phyloP scores from a whole-genome alignment of 2,113 vertebrate species.

The Prunella fulvescens region DNA sequence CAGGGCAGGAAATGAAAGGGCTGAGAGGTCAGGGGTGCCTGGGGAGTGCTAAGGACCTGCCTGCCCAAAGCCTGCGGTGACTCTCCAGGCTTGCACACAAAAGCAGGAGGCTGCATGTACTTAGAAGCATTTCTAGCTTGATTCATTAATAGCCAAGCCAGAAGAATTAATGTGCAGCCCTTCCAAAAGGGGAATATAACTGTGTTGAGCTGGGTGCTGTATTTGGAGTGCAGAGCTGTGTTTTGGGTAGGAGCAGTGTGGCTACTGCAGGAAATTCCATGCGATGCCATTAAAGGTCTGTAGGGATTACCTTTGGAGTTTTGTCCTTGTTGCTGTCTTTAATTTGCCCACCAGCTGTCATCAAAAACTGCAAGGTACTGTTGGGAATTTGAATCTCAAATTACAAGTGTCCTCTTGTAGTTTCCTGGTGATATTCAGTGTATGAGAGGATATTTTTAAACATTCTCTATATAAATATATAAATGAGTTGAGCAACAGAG shows the following conservation, averaged over 20 bases:
- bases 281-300: rapidly evolving
- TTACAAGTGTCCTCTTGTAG: not conserved
- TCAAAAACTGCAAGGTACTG: not conserved
- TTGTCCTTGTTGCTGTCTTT: not conserved
- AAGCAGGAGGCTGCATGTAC: not conserved
- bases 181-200: not conserved
- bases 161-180: not conserved
- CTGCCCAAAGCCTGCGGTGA: not conserved
- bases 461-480: not conserved
- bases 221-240: not conserved
- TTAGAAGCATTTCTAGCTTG: not conserved
- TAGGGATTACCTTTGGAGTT: not conserved
- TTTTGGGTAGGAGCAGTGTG: not conserved
- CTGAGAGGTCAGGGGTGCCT: not conserved
- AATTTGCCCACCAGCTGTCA: not conserved
- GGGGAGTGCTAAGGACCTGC: not conserved
- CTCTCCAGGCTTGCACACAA: not conserved
- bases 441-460: not conserved
- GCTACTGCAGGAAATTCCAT: not conserved
- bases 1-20: constrained; percentile 29
- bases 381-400: not conserved
- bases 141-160: not conserved
- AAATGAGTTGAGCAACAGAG: not conserved
- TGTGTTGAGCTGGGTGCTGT: not conserved
- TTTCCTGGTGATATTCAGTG: not conserved